Evolutionary conservation across 2,797 vertebrate species (phyloP), one percentile per base, ranked within the genome.

Genomic region (Anguilla obscura): DNA sequence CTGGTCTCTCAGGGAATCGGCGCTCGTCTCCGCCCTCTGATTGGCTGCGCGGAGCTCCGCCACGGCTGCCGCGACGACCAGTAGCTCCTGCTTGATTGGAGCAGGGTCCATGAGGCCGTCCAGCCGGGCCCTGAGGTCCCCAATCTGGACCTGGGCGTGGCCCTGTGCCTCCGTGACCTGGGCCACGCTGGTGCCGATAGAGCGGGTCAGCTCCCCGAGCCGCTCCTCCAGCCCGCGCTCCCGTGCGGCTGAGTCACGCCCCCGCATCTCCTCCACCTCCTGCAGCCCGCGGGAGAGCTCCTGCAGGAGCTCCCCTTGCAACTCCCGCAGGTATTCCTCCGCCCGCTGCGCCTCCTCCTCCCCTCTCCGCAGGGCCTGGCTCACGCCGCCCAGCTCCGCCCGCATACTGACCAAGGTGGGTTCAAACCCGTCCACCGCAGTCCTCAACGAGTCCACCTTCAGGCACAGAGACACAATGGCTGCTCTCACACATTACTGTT

Each of bases 221-320:
- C 98, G 96, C 88, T 99, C 97, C 93, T 98, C 97, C 54, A 99
- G 96, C 0, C 97, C 97, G 91, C 94, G 96, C 95, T 99, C 98
- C 85, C 98, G 94, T 7, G 97, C 98, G 0, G 96, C 97, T 92
- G 98, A 97, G 93, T 99, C 98, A 60, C 93, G 94, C 92, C 98
- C 97, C 0, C 97, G 95, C 40, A 97, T 96, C 52, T 98, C 97
- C 92, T 97, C 98, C 60, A 98, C 97, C 93, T 99, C 98, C 0
- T 94, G 95, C 91, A 99, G 97, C 56, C 97, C 97, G 0, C 97
- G 96, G 0, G 97, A 97, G 16, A 99, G 95, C 89, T 99, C 98
- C 88, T 92, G 96, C 88, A 98, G 94, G 16, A 98, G 96, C 90
- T 98, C 96, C 0, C 97, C 98, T 92, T 99, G 98, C 66, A 99